Percentiles rank a stretch among this genome's conserved stretches.
These are phyloP conservation scores for Meloidogyne chitwoodi DNA, from an alignment of 1,140 invertebrate genomes.

Conservation along the genomic window DNA sequence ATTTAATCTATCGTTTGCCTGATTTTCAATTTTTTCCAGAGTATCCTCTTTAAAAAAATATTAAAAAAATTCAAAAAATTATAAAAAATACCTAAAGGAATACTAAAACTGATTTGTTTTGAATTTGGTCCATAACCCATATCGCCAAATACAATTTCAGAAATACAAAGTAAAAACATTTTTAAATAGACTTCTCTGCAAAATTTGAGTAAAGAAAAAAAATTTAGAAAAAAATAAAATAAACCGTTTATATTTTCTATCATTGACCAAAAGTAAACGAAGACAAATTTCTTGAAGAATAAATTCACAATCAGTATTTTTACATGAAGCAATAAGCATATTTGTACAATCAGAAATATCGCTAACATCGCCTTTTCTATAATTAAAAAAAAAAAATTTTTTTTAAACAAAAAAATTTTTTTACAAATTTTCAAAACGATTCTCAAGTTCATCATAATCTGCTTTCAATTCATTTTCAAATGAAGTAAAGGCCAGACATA, in stretches of 20 bases:
- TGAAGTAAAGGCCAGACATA: constrained; percentile 3
- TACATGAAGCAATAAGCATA: constrained; percentile 34
- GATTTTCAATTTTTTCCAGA: constrained; percentile 30
- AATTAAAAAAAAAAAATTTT: constrained; percentile 8
- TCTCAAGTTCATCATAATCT: constrained; percentile 30
- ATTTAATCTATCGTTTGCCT: constrained; percentile 10
- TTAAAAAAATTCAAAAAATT: background rate
- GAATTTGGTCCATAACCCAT: constrained; percentile 12
- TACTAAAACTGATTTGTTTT: constrained; percentile 20
- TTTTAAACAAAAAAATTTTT: background rate
- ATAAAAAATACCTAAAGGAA: constrained; percentile 10
- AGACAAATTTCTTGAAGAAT: constrained; percentile 28
- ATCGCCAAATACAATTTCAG: constrained; percentile 20
- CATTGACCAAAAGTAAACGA: constrained; percentile 20
- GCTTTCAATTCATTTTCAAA: constrained; percentile 24
- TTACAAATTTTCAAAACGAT: constrained; percentile 29
- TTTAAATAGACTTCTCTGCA: constrained; percentile 24
- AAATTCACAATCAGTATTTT: constrained; percentile 29
- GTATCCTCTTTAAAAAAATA: constrained; percentile 22
- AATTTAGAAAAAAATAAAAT: background rate
- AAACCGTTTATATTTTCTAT: constrained; percentile 32
- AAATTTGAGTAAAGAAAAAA: background rate
- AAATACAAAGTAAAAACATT: constrained; percentile 18
- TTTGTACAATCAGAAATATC: constrained; percentile 23
- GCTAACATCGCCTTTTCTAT: constrained; percentile 25